A percentile compares a stretch with the other conserved stretches of the same genome.
phyloP scores from a whole-genome alignment of 2,113 vertebrate species.

The Epinephelus cyanopodus region DNA sequence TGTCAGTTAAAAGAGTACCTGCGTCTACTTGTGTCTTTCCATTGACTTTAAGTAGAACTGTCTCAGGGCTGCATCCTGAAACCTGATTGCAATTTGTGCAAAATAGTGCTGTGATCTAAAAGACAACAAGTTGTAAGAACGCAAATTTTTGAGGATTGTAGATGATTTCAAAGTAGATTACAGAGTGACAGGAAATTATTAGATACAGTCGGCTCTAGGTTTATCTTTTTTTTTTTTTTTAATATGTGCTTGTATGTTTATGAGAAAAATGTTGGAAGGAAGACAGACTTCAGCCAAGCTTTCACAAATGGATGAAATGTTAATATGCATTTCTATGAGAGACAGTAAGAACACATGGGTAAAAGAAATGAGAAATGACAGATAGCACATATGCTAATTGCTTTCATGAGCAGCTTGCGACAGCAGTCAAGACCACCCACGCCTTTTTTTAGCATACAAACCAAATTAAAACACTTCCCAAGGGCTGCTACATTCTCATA shows the following conservation, averaged over 20 bases:
- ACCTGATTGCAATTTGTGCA: neutral
- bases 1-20: too few species aligned
- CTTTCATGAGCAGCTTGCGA: slow-evolving; percentile 47
- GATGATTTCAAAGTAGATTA: neutral
- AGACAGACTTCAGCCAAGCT: neutral
- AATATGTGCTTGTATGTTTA: neutral
- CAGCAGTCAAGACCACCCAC: slow-evolving; percentile 63
- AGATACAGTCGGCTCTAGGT: neutral
- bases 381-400: slow-evolving; percentile 49
- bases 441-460: slow-evolving; percentile 51
- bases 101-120: neutral
- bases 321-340: neutral
- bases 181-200: neutral
- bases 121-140: neutral
- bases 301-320: neutral
- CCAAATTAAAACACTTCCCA: slow-evolving; percentile 68
- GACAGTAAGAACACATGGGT: neutral
- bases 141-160: too few species aligned
- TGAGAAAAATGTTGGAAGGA: neutral
- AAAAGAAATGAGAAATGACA: slow-evolving; percentile 37
- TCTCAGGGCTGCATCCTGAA: neutral
- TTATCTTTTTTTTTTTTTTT: neutral
- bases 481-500: slow-evolving; percentile 36
- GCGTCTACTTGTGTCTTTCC: neutral
- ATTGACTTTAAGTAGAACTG: neutral